These are phyloP conservation scores for Chiloscyllium plagiosum DNA, from an alignment of 2,113 vertebrate genomes.

Conservation along the genomic window DNA sequence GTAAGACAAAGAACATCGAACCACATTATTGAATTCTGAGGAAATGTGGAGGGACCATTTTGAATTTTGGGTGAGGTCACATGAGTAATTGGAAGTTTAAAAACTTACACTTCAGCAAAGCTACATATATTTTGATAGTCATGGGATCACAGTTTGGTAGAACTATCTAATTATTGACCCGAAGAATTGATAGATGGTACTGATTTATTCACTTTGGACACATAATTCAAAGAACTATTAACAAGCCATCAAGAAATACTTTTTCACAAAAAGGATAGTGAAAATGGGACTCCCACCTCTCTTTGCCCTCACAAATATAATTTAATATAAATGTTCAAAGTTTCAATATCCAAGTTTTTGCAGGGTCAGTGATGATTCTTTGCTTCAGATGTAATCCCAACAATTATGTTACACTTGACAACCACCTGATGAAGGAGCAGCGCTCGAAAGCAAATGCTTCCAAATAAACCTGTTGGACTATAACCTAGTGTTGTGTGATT, in stretches of 20 bases:
- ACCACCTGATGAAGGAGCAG: no score
- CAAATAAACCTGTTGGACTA: no score
- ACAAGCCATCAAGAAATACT: background rate
- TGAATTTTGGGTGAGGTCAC: background rate
- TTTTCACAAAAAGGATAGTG: background rate
- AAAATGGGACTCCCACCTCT: background rate
- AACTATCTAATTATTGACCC: background rate
- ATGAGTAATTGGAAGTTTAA: background rate
- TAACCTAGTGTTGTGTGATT: no score
- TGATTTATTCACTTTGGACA: background rate
- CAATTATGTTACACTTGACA: background rate
- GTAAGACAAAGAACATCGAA: background rate
- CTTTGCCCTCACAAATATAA: no score
- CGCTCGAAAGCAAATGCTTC: no score
- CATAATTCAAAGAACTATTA: background rate
- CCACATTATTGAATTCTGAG: background rate
- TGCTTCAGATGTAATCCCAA: background rate
- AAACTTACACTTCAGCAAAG: background rate
- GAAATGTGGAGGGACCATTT: background rate
- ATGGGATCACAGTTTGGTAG: background rate
- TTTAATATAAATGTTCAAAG: background rate
- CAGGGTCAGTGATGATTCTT: background rate
- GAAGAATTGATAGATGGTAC: background rate
- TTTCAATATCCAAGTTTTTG: background rate
- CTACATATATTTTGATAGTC: background rate